phyloP scores from a whole-genome alignment of 2,888 invertebrate species.

The Nomada ruficornis region DNA sequence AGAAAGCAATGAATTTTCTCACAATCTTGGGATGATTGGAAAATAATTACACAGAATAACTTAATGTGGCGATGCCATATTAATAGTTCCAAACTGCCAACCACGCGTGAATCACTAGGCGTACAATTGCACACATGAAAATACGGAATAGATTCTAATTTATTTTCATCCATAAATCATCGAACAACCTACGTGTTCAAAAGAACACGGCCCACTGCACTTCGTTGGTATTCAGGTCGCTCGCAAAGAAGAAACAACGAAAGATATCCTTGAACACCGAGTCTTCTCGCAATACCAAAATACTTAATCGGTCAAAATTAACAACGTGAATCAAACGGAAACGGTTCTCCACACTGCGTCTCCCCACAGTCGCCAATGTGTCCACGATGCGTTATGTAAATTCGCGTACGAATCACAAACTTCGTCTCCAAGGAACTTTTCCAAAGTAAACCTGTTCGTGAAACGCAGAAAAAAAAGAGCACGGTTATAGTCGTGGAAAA shows the following conservation, averaged over 20 bases:
- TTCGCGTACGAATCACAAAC: not conserved
- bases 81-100: too few species aligned
- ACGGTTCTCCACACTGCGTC: not conserved
- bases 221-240: conserved; percentile 41
- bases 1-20: not conserved
- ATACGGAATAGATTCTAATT: not conserved
- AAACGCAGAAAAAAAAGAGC: not conserved
- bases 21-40: not conserved
- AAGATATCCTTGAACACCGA: conserved; percentile 30
- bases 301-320: conserved; percentile 8
- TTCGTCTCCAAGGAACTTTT: too few species aligned
- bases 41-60: too few species aligned
- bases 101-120: too few species aligned
- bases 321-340: conserved; percentile 5
- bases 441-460: not conserved
- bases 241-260: conserved; percentile 5
- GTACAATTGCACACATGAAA: not conserved
- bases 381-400: not conserved
- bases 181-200: not conserved
- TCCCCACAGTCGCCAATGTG: not conserved
- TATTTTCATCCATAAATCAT: not conserved
- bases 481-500: conserved; percentile 1
- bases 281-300: not conserved
- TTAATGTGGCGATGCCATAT: too few species aligned
- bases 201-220: conserved; percentile 6